phyloP scores from a whole-genome alignment of 2,113 vertebrate genomes.

The Terrapene triunguis region DNA sequence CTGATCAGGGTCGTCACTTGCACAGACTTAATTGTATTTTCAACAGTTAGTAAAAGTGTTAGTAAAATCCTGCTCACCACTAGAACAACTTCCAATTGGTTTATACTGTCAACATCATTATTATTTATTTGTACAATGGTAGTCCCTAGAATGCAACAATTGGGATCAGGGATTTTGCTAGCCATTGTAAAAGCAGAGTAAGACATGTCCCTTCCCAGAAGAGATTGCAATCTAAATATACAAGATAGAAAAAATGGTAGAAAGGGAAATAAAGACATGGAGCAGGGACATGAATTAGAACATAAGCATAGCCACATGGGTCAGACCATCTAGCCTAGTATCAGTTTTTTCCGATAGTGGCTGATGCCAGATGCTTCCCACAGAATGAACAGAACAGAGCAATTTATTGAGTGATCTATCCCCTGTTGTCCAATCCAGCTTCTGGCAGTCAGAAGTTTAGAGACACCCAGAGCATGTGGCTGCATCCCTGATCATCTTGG shows the following conservation, averaged over 20 bases:
- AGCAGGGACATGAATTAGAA: not conserved
- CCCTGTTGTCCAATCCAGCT: not conserved
- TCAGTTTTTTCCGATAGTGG: not conserved
- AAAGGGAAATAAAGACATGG: not conserved
- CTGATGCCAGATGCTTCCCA: not conserved
- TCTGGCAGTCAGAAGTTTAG: not conserved
- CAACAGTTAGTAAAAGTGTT: too few species aligned
- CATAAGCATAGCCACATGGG: not conserved
- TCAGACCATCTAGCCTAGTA: not conserved
- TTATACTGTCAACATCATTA: not conserved
- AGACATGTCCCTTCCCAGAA: not conserved
- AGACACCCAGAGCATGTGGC: not conserved
- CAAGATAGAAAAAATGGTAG: not conserved
- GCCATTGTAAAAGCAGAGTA: not conserved
- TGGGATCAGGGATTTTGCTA: not conserved
- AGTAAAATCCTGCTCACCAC: not conserved
- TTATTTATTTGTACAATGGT: not conserved
- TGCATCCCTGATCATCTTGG: too few species aligned
- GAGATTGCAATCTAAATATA: not conserved
- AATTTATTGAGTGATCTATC: not conserved
- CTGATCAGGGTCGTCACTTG: too few species aligned
- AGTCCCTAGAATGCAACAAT: not conserved
- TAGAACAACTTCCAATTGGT: not conserved
- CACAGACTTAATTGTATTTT: too few species aligned
- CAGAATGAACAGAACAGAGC: not conserved